phyloP scores from a whole-genome alignment of 2,888 invertebrate genomes.

The Ectemnius continuus region DNA sequence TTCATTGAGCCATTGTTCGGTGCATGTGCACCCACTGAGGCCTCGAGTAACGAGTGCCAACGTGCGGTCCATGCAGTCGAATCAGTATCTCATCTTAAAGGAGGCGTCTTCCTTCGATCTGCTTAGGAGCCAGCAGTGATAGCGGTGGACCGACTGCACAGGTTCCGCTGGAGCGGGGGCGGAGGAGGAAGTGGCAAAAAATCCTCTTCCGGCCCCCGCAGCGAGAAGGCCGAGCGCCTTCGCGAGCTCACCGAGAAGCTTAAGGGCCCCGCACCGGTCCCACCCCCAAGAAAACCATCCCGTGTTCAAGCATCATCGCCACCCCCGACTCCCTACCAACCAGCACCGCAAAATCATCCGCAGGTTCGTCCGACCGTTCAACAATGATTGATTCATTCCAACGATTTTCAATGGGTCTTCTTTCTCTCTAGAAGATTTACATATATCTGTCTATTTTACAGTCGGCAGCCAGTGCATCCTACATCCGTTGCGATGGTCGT shows the following conservation, averaged over 20 bases:
- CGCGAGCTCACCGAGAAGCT: slow-evolving; percentile 89
- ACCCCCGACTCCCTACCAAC: slow-evolving; percentile 59
- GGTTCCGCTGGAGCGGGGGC: slow-evolving; percentile 81
- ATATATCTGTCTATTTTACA: slow-evolving; percentile 4
- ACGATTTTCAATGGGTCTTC: too few species aligned
- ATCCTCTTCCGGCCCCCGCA: slow-evolving; percentile 75
- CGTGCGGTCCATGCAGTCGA: too few species aligned
- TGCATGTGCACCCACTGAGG: too few species aligned
- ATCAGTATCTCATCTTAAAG: background rate
- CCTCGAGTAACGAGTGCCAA: too few species aligned
- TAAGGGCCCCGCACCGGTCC: slow-evolving; percentile 81
- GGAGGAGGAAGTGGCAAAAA: slow-evolving; percentile 73
- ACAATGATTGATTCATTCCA: too few species aligned
- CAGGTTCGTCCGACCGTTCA: slow-evolving; percentile 75
- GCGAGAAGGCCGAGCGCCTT: slow-evolving; percentile 86
- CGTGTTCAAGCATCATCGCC: slow-evolving; percentile 75
- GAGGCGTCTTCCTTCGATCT: background rate
- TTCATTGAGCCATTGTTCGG: too few species aligned
- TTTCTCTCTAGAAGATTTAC: background rate
- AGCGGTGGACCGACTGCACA: slow-evolving; percentile 91
- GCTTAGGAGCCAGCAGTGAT: slow-evolving; percentile 78
- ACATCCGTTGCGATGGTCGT: slow-evolving; percentile 62
- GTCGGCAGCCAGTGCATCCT: slow-evolving; percentile 39
- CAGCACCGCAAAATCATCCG: slow-evolving; percentile 77
- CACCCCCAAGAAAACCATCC: slow-evolving; percentile 72